Percentiles rank a stretch among this genome's conserved stretches.
phyloP scores from a whole-genome alignment of 2,888 invertebrate genomes.

The Colletes collaris region DNA sequence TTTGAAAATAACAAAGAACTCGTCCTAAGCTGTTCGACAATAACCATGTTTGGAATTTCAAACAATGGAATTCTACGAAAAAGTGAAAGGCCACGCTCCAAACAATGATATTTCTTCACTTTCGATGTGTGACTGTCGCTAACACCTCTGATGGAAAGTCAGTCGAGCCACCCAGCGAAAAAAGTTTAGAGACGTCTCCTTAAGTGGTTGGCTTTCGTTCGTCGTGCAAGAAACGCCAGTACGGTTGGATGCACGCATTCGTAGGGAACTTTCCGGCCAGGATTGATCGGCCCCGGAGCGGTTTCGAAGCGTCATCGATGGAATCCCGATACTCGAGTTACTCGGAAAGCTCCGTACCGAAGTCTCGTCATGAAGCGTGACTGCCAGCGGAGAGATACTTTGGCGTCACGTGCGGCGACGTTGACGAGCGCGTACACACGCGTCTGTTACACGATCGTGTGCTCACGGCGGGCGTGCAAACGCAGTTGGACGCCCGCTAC shows the following conservation, averaged over 20 bases:
- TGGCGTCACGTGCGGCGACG: conserved; percentile 21
- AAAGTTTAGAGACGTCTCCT: not conserved
- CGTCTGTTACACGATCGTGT: conserved; percentile 16
- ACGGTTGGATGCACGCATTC: not conserved
- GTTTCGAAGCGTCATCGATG: conserved; percentile 32
- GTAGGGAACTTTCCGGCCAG: not conserved
- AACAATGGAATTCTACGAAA: too few relatives aligned
- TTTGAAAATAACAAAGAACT: too few relatives aligned
- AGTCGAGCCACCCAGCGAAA: too few relatives aligned
- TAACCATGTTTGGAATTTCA: too few relatives aligned
- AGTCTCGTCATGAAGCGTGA: conserved; percentile 14
- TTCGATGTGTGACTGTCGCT: too few relatives aligned
- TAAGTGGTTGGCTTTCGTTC: not conserved
- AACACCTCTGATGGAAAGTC: too few relatives aligned
- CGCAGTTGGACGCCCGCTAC: conserved; percentile 51
- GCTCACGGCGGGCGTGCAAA: conserved; percentile 33
- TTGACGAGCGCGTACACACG: conserved; percentile 17
- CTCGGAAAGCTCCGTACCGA: conserved; percentile 11
- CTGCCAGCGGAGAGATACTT: conserved; percentile 36
- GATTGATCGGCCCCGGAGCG: conserved; percentile 24
- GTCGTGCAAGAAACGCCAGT: not conserved
- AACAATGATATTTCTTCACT: too few relatives aligned
- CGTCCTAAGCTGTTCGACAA: too few relatives aligned
- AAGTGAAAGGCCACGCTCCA: too few relatives aligned
- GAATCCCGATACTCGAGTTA: conserved; percentile 21